Evolutionary conservation across 2,113 vertebrate genomes (phyloP).

Genomic region (Cyprinodon brontotheroides): DNA sequence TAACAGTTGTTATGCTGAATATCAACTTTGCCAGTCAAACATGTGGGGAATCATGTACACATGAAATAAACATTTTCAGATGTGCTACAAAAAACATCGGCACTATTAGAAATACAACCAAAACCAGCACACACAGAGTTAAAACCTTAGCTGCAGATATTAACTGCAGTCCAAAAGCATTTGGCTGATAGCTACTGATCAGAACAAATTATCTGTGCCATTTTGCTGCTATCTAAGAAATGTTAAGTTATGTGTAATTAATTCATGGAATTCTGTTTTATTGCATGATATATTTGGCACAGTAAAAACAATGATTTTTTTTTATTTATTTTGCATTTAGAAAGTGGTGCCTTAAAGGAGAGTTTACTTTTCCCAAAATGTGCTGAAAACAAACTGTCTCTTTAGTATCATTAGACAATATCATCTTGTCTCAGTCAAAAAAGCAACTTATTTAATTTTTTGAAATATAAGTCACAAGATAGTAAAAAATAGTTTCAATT

Average conservation of each 20-base stretch:
- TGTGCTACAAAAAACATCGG: constrained; percentile 67
- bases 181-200: constrained; percentile 83
- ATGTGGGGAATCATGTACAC: constrained; percentile 56
- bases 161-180: constrained; percentile 85
- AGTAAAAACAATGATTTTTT: constrained; percentile 83
- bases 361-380: constrained; percentile 78
- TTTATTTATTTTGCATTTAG: constrained; percentile 78
- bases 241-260: constrained; percentile 55
- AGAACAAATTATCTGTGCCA: constrained; percentile 76
- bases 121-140: constrained; percentile 77
- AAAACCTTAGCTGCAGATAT: constrained; percentile 84
- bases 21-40: constrained; percentile 60
- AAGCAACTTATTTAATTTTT: constrained; percentile 75
- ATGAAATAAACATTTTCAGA: constrained; percentile 68
- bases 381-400: constrained; percentile 81
- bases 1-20: constrained; percentile 65
- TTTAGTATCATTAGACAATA: constrained; percentile 70
- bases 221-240: constrained; percentile 69
- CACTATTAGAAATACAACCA: constrained; percentile 64
- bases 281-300: constrained; percentile 91
- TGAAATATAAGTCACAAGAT: constrained; percentile 92
- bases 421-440: constrained; percentile 74
- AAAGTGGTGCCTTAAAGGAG: constrained; percentile 84
- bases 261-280: constrained; percentile 79
- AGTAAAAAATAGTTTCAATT: constrained; percentile 93